Evolutionary conservation across 2,888 invertebrate species (phyloP), one percentile per base, ranked within the genome.

Genomic region (Xanthorhoe spadicearia): DNA sequence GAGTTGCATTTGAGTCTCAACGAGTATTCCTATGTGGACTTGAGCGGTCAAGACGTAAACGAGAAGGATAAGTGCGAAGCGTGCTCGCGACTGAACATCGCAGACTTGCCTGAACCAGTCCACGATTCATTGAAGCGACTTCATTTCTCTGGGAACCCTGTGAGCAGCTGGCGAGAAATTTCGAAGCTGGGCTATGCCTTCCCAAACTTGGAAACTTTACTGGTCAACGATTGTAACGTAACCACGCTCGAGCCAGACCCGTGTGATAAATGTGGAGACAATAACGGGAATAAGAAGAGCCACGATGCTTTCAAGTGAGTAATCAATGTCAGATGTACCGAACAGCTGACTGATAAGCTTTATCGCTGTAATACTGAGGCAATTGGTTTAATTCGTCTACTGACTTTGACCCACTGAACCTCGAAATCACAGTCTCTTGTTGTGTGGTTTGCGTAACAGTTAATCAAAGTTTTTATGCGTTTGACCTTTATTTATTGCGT

Each of bases 1-100:
- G 99, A 99, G 89, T 93, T 99, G 72, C 98, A 99, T 89, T 92
- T 99, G 78, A 98, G 98, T 82, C 94, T 98, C 69, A 99, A 99
- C 88, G 96, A 97, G 84, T 98, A 97, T 86, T 94, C 95, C 28
- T 94, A 95, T 74, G 96, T 98, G 48, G 94, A 96, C 64, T 91
- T 97, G 52, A 95, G 95, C 64, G 91, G 89, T 7, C 78, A 86
- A 64, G 85, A 90, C 50, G 79, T 86, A 1, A 83, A 86, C 68
- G 88, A 88, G 54, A 89, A 88, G 59, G 86, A 89, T 61, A 83
- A 83, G 53, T 92, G 92, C 71, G 91, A 91, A 64, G 84, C 83
- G 46, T 92, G 93, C 75, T 87, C 90, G 43, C 83, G 93, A 56
- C 83, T 92, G 4, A 89, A 84, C 61, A 80, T 85, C 64, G 70